phyloP scores from a whole-genome alignment of 92 coral and sea anemone species.

The Isaurus tuberculatus region DNA sequence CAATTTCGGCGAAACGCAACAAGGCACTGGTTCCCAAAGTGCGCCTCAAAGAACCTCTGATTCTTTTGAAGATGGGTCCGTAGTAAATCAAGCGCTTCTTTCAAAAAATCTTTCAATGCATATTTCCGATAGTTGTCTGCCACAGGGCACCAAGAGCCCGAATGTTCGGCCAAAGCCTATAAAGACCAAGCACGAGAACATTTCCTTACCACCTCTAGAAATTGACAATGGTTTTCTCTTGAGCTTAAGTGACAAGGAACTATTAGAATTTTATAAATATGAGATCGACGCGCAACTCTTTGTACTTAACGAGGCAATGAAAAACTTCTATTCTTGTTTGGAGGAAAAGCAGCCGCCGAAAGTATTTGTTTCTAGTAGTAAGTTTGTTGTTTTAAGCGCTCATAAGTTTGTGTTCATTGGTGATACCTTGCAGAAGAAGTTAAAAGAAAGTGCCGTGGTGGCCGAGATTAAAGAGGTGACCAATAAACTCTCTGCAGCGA shows the following conservation, averaged over 20 bases:
- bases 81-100: constrained; percentile 32
- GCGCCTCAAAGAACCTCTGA: constrained; percentile 61
- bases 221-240: constrained; percentile 69
- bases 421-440: constrained; percentile 82
- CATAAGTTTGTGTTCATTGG: constrained; percentile 96
- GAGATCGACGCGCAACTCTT: constrained; percentile 93
- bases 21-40: constrained; percentile 10
- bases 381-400: constrained; percentile 95
- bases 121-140: constrained; percentile 79
- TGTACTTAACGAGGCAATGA: constrained; percentile 93
- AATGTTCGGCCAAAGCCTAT: constrained; percentile 33
- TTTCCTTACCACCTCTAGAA: constrained; percentile 22
- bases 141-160: constrained; percentile 63
- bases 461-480: constrained; percentile 70
- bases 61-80: constrained; percentile 52
- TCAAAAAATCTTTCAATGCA: constrained; percentile 59
- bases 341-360: constrained; percentile 87
- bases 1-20: constrained; percentile 48
- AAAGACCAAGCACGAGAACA: neutral
- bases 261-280: constrained; percentile 84
- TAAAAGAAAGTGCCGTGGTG: constrained; percentile 65
- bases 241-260: constrained; percentile 81
- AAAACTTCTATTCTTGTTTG: constrained; percentile 80
- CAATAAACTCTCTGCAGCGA: constrained; percentile 75
- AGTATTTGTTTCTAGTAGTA: constrained; percentile 92